Evolutionary conservation across 2,797 vertebrate species (phyloP).

Genomic region (Chaenodraco wilsoni): DNA sequence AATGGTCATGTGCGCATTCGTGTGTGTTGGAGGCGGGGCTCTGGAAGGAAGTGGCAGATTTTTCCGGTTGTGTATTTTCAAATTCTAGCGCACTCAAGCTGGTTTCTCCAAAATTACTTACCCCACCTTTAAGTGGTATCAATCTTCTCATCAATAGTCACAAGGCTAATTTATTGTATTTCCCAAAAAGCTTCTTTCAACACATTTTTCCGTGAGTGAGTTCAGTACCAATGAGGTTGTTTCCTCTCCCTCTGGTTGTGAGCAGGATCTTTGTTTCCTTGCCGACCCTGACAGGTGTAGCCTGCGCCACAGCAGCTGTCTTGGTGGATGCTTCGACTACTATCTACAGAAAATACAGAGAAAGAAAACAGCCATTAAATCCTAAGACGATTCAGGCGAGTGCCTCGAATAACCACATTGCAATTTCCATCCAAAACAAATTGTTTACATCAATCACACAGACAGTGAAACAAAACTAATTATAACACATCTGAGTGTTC

Average conservation of each 20-base stretch:
- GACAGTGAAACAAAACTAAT: slow-evolving; percentile 31
- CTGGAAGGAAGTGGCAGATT: too few species aligned
- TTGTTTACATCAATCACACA: slow-evolving; percentile 41
- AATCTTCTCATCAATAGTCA: neutral
- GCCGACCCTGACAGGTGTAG: slow-evolving; percentile 73
- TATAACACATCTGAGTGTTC: slow-evolving; percentile 30
- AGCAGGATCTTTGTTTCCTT: slow-evolving; percentile 85
- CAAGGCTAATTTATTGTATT: neutral
- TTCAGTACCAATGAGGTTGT: slow-evolving; percentile 89
- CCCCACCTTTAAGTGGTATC: neutral
- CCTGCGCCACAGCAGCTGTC: slow-evolving; percentile 71
- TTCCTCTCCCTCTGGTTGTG: slow-evolving; percentile 84
- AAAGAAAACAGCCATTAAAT: slow-evolving; percentile 10
- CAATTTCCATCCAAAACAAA: slow-evolving; percentile 30
- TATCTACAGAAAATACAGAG: slow-evolving; percentile 75
- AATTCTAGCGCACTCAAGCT: too few species aligned
- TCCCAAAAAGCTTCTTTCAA: neutral
- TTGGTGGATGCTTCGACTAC: slow-evolving; percentile 76
- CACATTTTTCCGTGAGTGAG: neutral
- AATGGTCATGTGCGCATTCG: too few species aligned
- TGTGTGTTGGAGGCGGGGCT: too few species aligned
- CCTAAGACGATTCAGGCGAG: neutral
- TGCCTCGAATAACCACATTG: slow-evolving; percentile 24
- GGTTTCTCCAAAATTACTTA: too few species aligned
- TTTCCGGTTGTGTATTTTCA: too few species aligned